These are phyloP conservation scores for Zaprionus kolodkinae DNA, from an alignment of 1,140 invertebrate species.

Conservation along the genomic window DNA sequence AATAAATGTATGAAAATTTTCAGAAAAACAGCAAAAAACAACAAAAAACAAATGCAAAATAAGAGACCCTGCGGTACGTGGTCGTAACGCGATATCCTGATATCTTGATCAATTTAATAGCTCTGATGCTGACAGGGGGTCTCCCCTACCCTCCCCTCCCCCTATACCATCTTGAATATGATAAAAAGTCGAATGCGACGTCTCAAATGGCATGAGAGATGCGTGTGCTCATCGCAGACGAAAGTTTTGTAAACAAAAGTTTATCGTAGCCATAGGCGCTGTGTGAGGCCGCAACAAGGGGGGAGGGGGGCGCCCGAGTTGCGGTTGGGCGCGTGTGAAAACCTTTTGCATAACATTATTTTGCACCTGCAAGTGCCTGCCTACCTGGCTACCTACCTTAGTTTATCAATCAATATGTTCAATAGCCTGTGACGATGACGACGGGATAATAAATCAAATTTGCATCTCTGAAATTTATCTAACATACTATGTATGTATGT, in stretches of 20 bases:
- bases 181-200: slow-evolving; percentile 5
- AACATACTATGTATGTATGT: background rate
- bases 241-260: slow-evolving; percentile 11
- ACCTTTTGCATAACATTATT: slow-evolving; percentile 42
- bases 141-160: too few relatives aligned
- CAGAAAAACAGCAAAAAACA: too few relatives aligned
- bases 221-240: background rate
- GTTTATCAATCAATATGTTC: slow-evolving; percentile 42
- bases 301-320: background rate
- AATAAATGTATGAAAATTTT: too few relatives aligned
- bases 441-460: slow-evolving; percentile 46
- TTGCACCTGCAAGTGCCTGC: slow-evolving; percentile 22
- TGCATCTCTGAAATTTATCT: slow-evolving; percentile 8
- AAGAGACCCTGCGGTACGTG: background rate
- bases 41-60: slow-evolving; percentile 16
- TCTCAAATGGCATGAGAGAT: background rate
- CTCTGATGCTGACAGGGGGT: background rate
- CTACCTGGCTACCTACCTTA: background rate
- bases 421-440: slow-evolving; percentile 9
- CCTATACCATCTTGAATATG: background rate
- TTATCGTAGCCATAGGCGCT: background rate
- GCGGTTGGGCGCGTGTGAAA: background rate
- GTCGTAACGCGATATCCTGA: slow-evolving; percentile 25
- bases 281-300: background rate
- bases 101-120: slow-evolving; percentile 29